Evolutionary conservation across 2,888 invertebrate genomes (phyloP), one percentile per base, ranked within the genome.

Genomic region (Uloborus plumipes): DNA sequence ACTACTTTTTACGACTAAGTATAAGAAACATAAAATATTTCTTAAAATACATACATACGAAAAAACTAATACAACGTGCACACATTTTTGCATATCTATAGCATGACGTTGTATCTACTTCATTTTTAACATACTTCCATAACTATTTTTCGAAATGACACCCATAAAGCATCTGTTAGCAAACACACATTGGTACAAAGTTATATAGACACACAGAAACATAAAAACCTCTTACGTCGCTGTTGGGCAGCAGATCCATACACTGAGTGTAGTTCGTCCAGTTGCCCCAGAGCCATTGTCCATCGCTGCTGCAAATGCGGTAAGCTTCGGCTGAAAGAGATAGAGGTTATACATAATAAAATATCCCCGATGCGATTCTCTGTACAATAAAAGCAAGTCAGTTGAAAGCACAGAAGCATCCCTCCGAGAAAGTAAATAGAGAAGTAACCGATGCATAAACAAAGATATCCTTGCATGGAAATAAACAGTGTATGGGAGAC

Each of bases 201-300:
- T 39, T 11, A 39, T 11, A 15, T 20, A 61, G 31, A 18, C 14
- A 61, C 26, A 26, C 4, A 26, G 39, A 39, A 39, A 49, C n/a
- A n/a, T n/a, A n/a, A n/a, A 1, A 39, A 9, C 2, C 11, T 62
- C 58, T 73, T 51, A 77, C 83, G 58, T 55, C 31, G 18, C 55
- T 65, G 1, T 53, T 61, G 16, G 64, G 76, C 1, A 85, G 61
- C 11, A 83, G 39, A 31, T 77, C 65, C 51, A 85, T 16, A 18
- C 85, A 85, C 22, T 80, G 79, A 0, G 81, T 85, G 64, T 85
- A 85, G 47, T 85, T 85, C 9, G 85, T 85, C 85, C 85, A 85
- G 69, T 85, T 85, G 16, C 81, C 85, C 83, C 71, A 66, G 15
- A 85, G 67, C 85, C 85, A 85, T 11, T 69, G 62, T 4, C 85